These are phyloP conservation scores for Tipula helvola DNA, from an alignment of 2,888 invertebrate species.

Conservation along the genomic window DNA sequence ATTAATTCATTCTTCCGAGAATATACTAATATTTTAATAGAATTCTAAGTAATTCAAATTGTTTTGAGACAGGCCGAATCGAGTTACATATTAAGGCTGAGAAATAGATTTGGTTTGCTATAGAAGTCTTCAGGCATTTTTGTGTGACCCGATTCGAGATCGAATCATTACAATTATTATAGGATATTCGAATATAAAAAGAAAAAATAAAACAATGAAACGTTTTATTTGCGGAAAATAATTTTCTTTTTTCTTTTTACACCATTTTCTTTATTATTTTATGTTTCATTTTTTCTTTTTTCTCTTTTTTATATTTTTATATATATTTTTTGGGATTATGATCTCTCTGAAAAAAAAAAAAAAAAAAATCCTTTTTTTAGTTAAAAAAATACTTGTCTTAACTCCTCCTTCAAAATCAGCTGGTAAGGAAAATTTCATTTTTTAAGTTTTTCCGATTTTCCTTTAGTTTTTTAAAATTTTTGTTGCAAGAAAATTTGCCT, in stretches of 20 bases:
- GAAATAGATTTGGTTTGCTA: no score
- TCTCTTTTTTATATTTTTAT: conserved; percentile 9
- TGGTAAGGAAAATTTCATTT: background rate
- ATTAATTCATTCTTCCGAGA: conserved; percentile 28
- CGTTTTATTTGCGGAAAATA: conserved; percentile 10
- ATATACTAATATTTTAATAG: background rate
- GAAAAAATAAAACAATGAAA: background rate
- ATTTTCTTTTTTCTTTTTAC: conserved; percentile 14
- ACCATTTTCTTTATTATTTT: conserved; percentile 9
- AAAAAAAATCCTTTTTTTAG: background rate
- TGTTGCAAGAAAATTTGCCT: background rate
- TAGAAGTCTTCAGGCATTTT: no score
- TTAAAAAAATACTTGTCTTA: background rate
- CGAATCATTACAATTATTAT: background rate
- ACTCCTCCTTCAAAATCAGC: background rate
- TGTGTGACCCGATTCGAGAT: no score
- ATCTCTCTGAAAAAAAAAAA: background rate
- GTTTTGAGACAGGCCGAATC: no score
- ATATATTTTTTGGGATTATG: conserved; percentile 4
- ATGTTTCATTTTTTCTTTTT: conserved; percentile 18
- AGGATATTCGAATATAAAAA: background rate
- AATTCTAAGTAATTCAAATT: no score
- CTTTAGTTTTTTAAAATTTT: background rate
- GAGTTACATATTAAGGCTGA: no score
- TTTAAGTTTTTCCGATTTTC: background rate